These are phyloP conservation scores for Sweltsa coloradensis DNA, from an alignment of 1,140 invertebrate genomes.

Conservation along the genomic window DNA sequence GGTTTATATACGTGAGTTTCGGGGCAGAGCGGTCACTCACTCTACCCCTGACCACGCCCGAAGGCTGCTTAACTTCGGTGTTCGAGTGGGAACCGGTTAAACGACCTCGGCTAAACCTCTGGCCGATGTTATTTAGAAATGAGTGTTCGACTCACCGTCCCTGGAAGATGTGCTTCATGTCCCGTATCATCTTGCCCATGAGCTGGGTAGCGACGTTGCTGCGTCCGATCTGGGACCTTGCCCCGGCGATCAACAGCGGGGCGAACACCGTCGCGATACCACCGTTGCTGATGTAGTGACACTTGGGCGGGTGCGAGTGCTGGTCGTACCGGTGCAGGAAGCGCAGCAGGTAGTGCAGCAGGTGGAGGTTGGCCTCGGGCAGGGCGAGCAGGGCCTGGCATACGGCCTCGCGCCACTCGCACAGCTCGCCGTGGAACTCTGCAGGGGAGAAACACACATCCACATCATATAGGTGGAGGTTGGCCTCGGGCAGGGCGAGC, in stretches of 20 bases:
- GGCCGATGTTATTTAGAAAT: too few relatives aligned
- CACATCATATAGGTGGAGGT: neutral
- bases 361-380: neutral
- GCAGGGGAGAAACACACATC: neutral
- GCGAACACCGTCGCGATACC: slow-evolving; percentile 1
- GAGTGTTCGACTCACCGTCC: neutral
- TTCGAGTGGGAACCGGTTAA: too few relatives aligned
- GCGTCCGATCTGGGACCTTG: neutral
- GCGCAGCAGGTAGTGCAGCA: slow-evolving; percentile 5
- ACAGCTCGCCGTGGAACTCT: neutral
- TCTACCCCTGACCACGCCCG: too few relatives aligned
- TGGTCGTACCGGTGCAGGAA: slow-evolving; percentile 2
- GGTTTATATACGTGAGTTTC: too few relatives aligned
- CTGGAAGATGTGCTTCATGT: neutral
- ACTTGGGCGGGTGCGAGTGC: neutral
- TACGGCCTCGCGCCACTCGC: slow-evolving; percentile 4
- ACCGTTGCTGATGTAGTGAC: neutral
- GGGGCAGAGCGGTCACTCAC: too few relatives aligned
- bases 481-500: slow-evolving; percentile 1
- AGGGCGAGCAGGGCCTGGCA: neutral
- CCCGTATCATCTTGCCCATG: slow-evolving; percentile 5
- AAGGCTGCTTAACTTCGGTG: too few relatives aligned
- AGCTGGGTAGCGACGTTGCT: neutral
- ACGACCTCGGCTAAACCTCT: too few relatives aligned
- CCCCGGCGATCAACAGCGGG: neutral